Percentiles rank a stretch among this genome's conserved stretches.
phyloP scores from a whole-genome alignment of 2,888 invertebrate species.

The Pelosia muscerda region DNA sequence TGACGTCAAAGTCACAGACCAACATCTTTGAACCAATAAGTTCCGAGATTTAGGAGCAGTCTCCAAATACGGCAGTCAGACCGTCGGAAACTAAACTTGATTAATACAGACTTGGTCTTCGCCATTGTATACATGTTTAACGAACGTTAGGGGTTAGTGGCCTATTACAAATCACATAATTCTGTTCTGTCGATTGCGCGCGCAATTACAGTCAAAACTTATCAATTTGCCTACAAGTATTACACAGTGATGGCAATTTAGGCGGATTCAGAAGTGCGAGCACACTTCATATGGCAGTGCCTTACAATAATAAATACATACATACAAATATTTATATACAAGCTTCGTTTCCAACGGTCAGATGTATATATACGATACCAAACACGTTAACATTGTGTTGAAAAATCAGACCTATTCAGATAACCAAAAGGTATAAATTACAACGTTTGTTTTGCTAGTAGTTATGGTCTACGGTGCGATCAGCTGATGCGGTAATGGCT shows the following conservation, averaged over 20 bases:
- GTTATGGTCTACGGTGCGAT: not conserved
- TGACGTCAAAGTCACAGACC: slow-evolving; percentile 14
- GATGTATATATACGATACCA: slow-evolving; percentile 28
- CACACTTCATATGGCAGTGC: slow-evolving; percentile 28
- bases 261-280: slow-evolving; percentile 17
- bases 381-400: slow-evolving; percentile 22
- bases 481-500: slow-evolving; percentile 30
- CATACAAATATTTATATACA: slow-evolving; percentile 11
- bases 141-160: slow-evolving; percentile 7
- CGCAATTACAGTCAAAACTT: slow-evolving; percentile 28
- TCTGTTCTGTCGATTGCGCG: slow-evolving; percentile 25
- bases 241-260: slow-evolving; percentile 16
- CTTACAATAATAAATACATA: slow-evolving; percentile 16
- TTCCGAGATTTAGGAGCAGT: not conserved
- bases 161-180: slow-evolving; percentile 6
- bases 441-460: not conserved
- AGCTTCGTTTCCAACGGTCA: slow-evolving; percentile 35
- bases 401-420: slow-evolving; percentile 43
- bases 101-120: not conserved
- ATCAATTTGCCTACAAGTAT: slow-evolving; percentile 8
- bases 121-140: slow-evolving; percentile 3
- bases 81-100: slow-evolving; percentile 33
- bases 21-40: not conserved
- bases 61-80: slow-evolving; percentile 18
- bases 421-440: not conserved